Conservation (phyloP, 2,888 invertebrate species). For the Hydriomena furcata region DNA sequence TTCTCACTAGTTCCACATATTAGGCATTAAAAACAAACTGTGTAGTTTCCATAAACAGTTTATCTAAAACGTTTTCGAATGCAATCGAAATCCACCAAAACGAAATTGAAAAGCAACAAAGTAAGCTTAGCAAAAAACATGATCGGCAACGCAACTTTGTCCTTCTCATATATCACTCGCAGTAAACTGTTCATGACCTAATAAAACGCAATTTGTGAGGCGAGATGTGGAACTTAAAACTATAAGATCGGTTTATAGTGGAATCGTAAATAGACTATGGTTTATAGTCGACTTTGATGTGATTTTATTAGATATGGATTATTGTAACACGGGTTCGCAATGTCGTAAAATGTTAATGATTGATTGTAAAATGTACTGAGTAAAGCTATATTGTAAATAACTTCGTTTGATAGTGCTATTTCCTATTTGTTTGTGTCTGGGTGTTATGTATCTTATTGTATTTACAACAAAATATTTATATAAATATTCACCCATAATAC, state of each 20-base stretch:
- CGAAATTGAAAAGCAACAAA: conserved; percentile 37
- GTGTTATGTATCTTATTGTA: too few species aligned
- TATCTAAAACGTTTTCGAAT: conserved; percentile 15
- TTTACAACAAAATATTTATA: too few species aligned
- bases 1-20: too few species aligned
- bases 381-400: conserved; percentile 19
- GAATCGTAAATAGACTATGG: conserved; percentile 60
- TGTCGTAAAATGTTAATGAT: conserved; percentile 49
- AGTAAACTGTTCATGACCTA: conserved; percentile 66
- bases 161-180: conserved; percentile 51
- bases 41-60: conserved; percentile 8
- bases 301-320: conserved; percentile 58
- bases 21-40: background rate
- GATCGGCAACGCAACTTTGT: conserved; percentile 44
- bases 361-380: conserved; percentile 43
- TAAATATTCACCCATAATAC: too few species aligned
- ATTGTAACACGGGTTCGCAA: conserved; percentile 43
- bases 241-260: conserved; percentile 63
- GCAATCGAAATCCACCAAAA: conserved; percentile 16
- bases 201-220: conserved; percentile 74
- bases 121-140: conserved; percentile 33
- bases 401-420: too few species aligned
- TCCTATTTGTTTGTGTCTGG: too few species aligned
- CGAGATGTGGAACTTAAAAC: conserved; percentile 67
- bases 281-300: conserved; percentile 63